Conservation (phyloP, 1,140 invertebrate genomes). For the Sinella curviseta region DNA sequence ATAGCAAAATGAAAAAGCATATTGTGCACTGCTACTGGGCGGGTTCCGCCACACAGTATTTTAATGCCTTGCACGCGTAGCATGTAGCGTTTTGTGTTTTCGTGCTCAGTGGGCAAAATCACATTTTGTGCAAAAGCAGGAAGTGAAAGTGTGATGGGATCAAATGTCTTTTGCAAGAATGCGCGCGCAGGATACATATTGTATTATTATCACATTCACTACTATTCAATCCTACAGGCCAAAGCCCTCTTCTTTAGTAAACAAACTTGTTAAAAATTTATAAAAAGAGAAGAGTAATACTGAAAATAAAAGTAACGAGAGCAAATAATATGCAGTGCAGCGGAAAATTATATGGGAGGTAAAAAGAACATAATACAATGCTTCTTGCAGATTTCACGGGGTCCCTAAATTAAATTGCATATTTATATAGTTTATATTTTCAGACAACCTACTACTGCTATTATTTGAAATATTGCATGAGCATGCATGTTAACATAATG, state of each 20-base stretch:
- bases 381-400: background rate
- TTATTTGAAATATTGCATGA: too few species aligned
- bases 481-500: too few species aligned
- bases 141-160: conserved; percentile 26
- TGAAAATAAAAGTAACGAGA: background rate
- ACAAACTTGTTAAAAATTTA: background rate
- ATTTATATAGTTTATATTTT: too few species aligned
- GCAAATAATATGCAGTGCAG: background rate
- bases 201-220: background rate
- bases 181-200: background rate
- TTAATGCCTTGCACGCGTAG: too few species aligned
- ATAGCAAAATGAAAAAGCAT: too few species aligned
- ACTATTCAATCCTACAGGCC: background rate
- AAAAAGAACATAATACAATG: too few species aligned
- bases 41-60: too few species aligned
- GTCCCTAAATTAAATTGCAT: too few species aligned
- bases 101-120: background rate
- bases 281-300: background rate
- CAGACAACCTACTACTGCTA: too few species aligned
- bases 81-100: background rate
- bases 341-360: background rate
- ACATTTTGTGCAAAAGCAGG: background rate
- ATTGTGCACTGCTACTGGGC: too few species aligned
- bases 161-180: conserved; percentile 5
- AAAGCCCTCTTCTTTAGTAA: background rate